Evolutionary conservation across 2,797 vertebrate species (phyloP).

Genomic region (Anguilla marmorata): DNA sequence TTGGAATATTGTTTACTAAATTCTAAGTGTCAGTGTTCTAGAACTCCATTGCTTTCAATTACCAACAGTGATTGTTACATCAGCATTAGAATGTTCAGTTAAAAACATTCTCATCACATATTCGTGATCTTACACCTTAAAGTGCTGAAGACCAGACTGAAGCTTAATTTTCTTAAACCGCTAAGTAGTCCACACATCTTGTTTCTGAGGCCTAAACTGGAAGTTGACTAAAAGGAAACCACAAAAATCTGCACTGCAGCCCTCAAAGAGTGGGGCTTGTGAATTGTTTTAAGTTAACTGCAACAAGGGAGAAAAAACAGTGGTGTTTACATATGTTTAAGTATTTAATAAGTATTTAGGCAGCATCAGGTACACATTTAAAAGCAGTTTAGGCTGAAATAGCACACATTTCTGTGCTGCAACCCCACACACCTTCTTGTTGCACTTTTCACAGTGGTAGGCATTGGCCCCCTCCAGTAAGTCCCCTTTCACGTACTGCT

Average conservation of each 20-base stretch:
- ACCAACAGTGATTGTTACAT: too few species aligned
- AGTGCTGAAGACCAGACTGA: neutral
- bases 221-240: too few species aligned
- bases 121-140: too few species aligned
- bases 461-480: conserved; percentile 97
- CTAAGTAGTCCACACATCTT: too few species aligned
- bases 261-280: too few species aligned
- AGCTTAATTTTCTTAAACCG: neutral
- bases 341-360: too few species aligned
- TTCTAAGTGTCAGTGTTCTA: neutral
- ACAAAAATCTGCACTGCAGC: too few species aligned
- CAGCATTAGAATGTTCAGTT: too few species aligned
- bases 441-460: conserved; percentile 99
- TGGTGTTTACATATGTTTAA: neutral
- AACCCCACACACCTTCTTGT: conserved; percentile 87
- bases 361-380: neutral
- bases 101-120: too few species aligned
- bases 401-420: neutral
- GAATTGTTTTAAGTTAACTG: neutral
- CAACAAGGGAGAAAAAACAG: neutral
- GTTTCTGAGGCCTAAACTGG: too few species aligned
- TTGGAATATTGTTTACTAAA: too few species aligned
- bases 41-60: too few species aligned
- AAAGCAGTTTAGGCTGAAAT: neutral
- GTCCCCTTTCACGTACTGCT: conserved; percentile 98